Evolutionary conservation across 1,140 invertebrate genomes (phyloP).

Genomic region (Oncopodura yosiiana): DNA sequence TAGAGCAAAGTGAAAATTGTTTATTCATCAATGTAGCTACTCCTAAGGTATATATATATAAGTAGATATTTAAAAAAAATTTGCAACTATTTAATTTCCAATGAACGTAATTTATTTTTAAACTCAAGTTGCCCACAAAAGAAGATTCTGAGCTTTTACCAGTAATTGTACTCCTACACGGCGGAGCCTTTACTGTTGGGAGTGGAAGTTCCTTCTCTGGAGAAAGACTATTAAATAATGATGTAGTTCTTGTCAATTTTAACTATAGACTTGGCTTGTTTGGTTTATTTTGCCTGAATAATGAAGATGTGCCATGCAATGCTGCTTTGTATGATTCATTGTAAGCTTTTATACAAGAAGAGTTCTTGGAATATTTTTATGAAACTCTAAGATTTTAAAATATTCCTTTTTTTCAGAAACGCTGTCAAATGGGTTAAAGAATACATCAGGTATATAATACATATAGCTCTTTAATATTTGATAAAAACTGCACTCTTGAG

Average conservation of each 20-base stretch:
- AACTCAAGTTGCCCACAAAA: background rate
- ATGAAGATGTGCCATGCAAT: conserved; percentile 22
- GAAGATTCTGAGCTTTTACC: background rate
- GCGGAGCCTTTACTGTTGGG: conserved; percentile 13
- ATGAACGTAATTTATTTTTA: background rate
- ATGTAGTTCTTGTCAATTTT: conserved; percentile 10
- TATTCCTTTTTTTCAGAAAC: background rate
- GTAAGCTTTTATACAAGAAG: conserved; percentile 3
- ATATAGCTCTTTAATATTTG: too few species aligned
- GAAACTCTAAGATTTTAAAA: background rate
- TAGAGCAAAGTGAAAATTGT: too few species aligned
- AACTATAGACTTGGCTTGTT: conserved; percentile 18
- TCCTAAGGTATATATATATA: too few species aligned
- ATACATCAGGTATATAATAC: too few species aligned
- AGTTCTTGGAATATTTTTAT: background rate
- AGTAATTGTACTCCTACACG: conserved; percentile 16
- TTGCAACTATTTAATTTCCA: conserved; percentile 18
- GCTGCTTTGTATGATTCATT: conserved; percentile 25
- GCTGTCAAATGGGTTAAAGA: conserved; percentile 10
- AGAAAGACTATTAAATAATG: conserved; percentile 6
- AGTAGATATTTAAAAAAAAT: too few species aligned
- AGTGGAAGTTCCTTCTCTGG: background rate
- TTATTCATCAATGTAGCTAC: too few species aligned
- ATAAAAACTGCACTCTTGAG: too few species aligned
- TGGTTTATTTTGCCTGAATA: conserved; percentile 20